Conservation (phyloP, 2,888 invertebrate genomes). For the Drosophila barbarae region DNA sequence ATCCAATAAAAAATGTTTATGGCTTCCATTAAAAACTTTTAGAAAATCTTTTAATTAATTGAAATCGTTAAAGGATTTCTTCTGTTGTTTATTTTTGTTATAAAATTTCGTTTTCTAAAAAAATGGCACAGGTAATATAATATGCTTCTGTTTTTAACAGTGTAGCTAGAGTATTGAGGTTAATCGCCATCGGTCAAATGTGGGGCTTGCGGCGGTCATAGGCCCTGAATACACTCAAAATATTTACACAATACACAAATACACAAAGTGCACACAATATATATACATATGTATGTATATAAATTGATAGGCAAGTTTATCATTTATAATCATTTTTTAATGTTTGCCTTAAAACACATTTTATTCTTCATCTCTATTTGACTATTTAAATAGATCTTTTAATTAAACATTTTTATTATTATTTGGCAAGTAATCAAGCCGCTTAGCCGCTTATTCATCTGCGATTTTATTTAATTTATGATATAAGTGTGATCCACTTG, state of each 20-base stretch:
- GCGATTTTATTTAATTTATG: neutral
- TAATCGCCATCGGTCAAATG: slow-evolving; percentile 8
- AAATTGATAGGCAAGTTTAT: neutral
- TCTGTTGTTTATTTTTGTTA: neutral
- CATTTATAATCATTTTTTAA: too few relatives aligned
- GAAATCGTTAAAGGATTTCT: neutral
- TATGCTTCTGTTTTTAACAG: neutral
- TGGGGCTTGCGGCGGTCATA: neutral
- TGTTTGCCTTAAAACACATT: too few relatives aligned
- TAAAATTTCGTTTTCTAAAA: neutral
- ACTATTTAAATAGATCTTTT: too few relatives aligned
- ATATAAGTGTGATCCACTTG: neutral
- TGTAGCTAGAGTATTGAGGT: slow-evolving; percentile 12
- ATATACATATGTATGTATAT: neutral
- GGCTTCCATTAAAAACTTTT: too few relatives aligned
- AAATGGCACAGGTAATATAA: neutral
- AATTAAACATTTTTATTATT: too few relatives aligned
- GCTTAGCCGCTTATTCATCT: too few relatives aligned
- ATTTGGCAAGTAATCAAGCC: too few relatives aligned
- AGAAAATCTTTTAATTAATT: too few relatives aligned
- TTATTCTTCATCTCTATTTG: too few relatives aligned
- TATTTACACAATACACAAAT: neutral
- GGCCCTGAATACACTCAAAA: neutral
- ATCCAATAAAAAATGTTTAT: neutral
- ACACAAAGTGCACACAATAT: neutral